These are phyloP conservation scores for Macroramphosus scolopax DNA, from an alignment of 2,797 vertebrate genomes.

Conservation along the genomic window DNA sequence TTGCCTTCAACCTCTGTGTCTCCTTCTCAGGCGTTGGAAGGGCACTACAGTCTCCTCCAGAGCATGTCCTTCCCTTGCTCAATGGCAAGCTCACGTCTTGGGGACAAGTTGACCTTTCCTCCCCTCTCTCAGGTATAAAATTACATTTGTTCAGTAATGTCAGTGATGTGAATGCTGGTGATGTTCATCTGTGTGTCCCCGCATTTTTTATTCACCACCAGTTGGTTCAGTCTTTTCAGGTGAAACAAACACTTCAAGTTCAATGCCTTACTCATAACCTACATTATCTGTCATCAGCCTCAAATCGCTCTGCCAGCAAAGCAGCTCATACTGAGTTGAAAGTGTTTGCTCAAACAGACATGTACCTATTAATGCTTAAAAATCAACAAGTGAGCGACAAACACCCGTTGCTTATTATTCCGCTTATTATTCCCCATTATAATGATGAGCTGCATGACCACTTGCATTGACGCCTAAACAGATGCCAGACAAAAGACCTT, in stretches of 20 bases:
- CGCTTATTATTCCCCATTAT: conserved; percentile 59
- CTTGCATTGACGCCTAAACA: conserved; percentile 56
- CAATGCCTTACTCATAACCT: conserved; percentile 25
- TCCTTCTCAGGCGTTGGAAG: conserved; percentile 63
- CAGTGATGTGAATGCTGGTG: conserved; percentile 32
- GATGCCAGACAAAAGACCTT: conserved; percentile 71
- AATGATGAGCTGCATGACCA: conserved; percentile 55
- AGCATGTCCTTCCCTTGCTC: conserved; percentile 69
- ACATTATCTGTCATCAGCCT: conserved; percentile 25
- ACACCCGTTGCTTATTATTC: conserved; percentile 51
- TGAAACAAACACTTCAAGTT: conserved; percentile 11
- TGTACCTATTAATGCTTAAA: background rate
- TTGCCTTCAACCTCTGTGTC: conserved; percentile 23
- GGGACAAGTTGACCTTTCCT: conserved; percentile 67
- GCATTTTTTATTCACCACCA: conserved; percentile 21
- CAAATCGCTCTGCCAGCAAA: background rate
- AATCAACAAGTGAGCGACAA: conserved; percentile 71
- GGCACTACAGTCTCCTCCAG: conserved; percentile 65
- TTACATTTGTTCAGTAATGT: conserved; percentile 41
- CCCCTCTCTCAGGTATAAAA: conserved; percentile 57
- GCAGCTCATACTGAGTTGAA: too few relatives aligned
- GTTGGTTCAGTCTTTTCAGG: conserved; percentile 9
- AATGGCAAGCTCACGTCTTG: conserved; percentile 61
- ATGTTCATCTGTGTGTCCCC: conserved; percentile 23
- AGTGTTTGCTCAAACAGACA: too few relatives aligned